Base-by-base conservation (phyloP, 2,888 invertebrate genomes). In the Drymonia ruficornis region DNA sequence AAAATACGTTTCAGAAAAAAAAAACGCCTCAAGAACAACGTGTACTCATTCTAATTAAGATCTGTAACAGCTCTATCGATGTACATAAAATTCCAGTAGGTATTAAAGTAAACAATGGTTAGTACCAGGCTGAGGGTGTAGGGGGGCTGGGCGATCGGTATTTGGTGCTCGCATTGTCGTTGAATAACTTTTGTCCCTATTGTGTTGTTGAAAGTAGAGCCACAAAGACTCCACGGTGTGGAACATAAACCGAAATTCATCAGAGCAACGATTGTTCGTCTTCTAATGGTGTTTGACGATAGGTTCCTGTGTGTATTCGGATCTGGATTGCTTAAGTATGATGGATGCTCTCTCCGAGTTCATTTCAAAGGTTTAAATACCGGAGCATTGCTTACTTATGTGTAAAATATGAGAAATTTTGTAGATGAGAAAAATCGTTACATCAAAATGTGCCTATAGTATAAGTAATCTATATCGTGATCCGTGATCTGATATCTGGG, bases 161-260 rank as follows among this genome's bases (percentile, higher is more conserved):
- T 93, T 93, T 90, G 91, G 92, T 89, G 90, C 87, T 89, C 90
- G 91, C 89, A 92, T 91, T 93, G 93, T 93, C 89, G 91, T 88
- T 87, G 91, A 90, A 91, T 91, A 93, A 93, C 93, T 93, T 93
- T 93, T 93, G 93, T 93, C 90, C 92, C 93, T 89, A 92, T 93
- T 93, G 91, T 92, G 89, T 88, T 70, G 86, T 85, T 86, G 88
- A 88, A 91, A 91, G 89, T 87, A 89, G 84, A 88, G 85, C 88
- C 90, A 90, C 92, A 91, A 93, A 91, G 92, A 91, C 87, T 87
- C 82, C 74, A 76, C 83, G 80, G 84, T 81, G 87, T 80, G 84
- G 89, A 87, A 89, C 89, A 86, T 90, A 89, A 91, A 91, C 91
- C 88, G 89, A 91, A 91, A 91, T 91, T 91, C 91, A 91, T 90